Base-by-base conservation (phyloP, 2,888 invertebrate species). In the Antheraea yamamai region DNA sequence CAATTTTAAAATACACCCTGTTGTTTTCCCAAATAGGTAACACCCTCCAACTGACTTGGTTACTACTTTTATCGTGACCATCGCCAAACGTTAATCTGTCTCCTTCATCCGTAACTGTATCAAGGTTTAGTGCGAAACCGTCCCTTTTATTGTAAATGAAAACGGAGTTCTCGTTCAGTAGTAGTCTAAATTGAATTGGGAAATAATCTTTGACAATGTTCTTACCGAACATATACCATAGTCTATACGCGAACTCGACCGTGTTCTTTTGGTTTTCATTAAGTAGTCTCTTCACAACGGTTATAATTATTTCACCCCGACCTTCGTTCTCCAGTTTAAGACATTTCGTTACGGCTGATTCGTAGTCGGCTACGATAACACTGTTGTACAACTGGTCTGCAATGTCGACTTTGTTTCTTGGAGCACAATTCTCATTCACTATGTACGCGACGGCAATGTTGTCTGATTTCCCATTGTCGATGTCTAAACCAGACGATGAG, bases 11-110 rank as follows among this genome's bases (percentile, higher is more conserved):
- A 58, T 73, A 73, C 4, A 73, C 26, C 55, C n/a, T 55, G 18
- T 73, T 73, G 73, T 55, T 73, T 30, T 66, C 64, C 64, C 64
- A 66, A 3, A 64, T 14, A 0, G 76, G 73, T 2, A 64, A 52
- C 26, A 72, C 47, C 51, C 72, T 74, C 76, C 76, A 76, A 10
- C 58, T n/a, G n/a, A 75, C 26, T 30, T 52, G 58, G 1, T 51
- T 23, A 30, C 70, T 39, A 26, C 8, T 47, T 23, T 61, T 73
- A 26, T 71, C 61, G 47, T 47, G 55, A 23, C 18, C 16, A n/a
- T 70, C 75, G 20, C 75, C 73, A 51, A 64, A 75, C 20, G 75
- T 73, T 23, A 55, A 16, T 30, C 73, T 68, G 18, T 75, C 73
- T 0, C 72, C 66, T 7, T 55, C 64, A 16, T 39, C 26, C 30